Conservation (phyloP, 2,797 vertebrate genomes). For the Danio choprae region DNA sequence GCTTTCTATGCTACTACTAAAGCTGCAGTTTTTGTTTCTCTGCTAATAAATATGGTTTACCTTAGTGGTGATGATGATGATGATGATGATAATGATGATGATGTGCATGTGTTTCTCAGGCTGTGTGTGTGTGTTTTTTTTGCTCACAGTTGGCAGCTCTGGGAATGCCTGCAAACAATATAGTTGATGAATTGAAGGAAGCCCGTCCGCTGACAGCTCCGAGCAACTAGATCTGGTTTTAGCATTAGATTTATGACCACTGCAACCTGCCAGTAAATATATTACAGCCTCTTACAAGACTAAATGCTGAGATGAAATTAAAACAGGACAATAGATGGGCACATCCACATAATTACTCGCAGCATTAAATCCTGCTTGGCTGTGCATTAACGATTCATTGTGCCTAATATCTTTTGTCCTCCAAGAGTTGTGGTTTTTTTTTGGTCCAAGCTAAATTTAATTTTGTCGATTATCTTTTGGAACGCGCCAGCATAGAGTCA, state of each 20-base stretch:
- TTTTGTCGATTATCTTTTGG: slow-evolving; percentile 80
- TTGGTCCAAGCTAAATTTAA: slow-evolving; percentile 70
- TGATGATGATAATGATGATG: background rate
- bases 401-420: slow-evolving; percentile 31
- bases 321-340: slow-evolving; percentile 56
- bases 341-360: slow-evolving; percentile 55
- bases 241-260: slow-evolving; percentile 72
- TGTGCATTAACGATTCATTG: slow-evolving; percentile 52
- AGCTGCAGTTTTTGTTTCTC: background rate
- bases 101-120: background rate
- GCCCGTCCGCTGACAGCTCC: slow-evolving; percentile 69
- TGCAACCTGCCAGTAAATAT: slow-evolving; percentile 67
- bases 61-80: background rate
- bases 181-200: slow-evolving; percentile 75
- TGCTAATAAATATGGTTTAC: background rate
- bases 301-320: slow-evolving; percentile 63
- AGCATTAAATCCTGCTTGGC: slow-evolving; percentile 63
- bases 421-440: slow-evolving; percentile 21
- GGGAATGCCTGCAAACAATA: slow-evolving; percentile 37
- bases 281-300: slow-evolving; percentile 61
- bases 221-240: slow-evolving; percentile 65
- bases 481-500: slow-evolving; percentile 73
- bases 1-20: background rate
- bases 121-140: background rate
- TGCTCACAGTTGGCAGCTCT: slow-evolving; percentile 13